Evolutionary conservation across 2,113 vertebrate genomes (phyloP).

Genomic region (Equus przewalskii): DNA sequence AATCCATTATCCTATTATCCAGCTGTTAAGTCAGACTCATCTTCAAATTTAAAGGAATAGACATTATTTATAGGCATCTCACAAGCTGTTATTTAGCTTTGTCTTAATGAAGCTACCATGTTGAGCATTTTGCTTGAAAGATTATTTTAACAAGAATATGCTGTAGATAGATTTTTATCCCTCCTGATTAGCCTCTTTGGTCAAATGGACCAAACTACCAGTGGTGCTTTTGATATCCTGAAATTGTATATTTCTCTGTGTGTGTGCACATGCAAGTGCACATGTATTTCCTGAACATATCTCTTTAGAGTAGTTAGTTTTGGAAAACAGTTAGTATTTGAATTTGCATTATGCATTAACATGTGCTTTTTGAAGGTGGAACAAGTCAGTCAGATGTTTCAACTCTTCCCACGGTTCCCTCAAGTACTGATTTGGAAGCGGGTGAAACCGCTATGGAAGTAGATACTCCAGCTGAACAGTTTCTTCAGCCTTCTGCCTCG

Average conservation of each 20-base stretch:
- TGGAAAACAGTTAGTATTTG: slow-evolving; percentile 64
- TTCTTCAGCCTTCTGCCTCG: slow-evolving; percentile 88
- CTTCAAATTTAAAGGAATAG: background rate
- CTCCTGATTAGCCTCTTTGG: background rate
- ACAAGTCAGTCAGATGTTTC: slow-evolving; percentile 88
- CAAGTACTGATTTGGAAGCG: slow-evolving; percentile 83
- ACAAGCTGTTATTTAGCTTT: background rate
- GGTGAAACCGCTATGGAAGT: slow-evolving; percentile 89
- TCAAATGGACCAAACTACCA: background rate
- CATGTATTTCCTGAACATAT: background rate
- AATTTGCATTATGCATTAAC: slow-evolving; percentile 36
- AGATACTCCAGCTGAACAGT: slow-evolving; percentile 86
- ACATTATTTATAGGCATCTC: background rate
- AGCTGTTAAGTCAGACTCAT: background rate
- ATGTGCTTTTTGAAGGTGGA: slow-evolving; percentile 85
- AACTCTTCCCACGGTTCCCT: slow-evolving; percentile 77
- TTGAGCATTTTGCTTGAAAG: background rate
- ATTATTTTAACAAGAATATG: slow-evolving; percentile 45
- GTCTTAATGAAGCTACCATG: background rate
- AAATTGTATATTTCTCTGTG: background rate
- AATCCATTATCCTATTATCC: background rate
- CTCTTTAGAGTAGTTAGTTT: slow-evolving; percentile 19
- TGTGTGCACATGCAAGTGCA: background rate
- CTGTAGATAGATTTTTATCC: background rate
- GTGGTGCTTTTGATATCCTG: background rate